These are phyloP conservation scores for Penaeus indicus DNA, from an alignment of 1,140 invertebrate species.

Conservation along the genomic window DNA sequence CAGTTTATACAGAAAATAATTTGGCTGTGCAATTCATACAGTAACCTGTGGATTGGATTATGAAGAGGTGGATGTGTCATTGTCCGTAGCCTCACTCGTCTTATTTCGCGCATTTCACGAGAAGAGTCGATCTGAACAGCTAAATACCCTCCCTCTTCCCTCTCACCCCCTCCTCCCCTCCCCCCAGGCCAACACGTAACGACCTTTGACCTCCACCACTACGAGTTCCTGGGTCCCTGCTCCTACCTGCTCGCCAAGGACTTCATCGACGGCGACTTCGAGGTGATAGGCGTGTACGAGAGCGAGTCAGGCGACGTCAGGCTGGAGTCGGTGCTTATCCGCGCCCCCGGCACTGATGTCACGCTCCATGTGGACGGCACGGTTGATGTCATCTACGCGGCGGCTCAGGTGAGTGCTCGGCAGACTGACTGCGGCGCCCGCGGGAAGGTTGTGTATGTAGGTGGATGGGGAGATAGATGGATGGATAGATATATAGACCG, in stretches of 20 bases:
- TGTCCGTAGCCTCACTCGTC: no score
- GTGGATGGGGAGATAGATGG: no score
- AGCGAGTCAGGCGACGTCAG: not conserved
- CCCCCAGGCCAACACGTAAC: slow-evolving; percentile 48
- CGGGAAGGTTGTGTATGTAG: no score
- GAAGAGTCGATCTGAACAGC: not conserved
- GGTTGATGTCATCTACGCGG: slow-evolving; percentile 5
- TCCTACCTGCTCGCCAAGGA: slow-evolving; percentile 54
- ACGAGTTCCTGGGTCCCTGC: slow-evolving; percentile 52
- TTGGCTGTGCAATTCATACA: no score
- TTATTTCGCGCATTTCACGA: no score
- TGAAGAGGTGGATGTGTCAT: no score
- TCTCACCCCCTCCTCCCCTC: not conserved
- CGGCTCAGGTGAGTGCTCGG: not conserved
- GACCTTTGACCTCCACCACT: slow-evolving; percentile 43
- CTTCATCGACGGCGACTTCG: slow-evolving; percentile 45
- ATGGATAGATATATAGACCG: no score
- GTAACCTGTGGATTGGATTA: no score
- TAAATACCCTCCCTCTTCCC: not conserved
- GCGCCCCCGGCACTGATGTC: not conserved
- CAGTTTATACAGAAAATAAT: no score
- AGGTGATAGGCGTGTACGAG: slow-evolving; percentile 38
- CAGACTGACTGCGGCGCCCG: no score
- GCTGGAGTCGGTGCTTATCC: slow-evolving; percentile 38
- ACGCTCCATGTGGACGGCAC: slow-evolving; percentile 35